Conservation (phyloP, 2,113 vertebrate species). For the Miniopterus natalensis region DNA sequence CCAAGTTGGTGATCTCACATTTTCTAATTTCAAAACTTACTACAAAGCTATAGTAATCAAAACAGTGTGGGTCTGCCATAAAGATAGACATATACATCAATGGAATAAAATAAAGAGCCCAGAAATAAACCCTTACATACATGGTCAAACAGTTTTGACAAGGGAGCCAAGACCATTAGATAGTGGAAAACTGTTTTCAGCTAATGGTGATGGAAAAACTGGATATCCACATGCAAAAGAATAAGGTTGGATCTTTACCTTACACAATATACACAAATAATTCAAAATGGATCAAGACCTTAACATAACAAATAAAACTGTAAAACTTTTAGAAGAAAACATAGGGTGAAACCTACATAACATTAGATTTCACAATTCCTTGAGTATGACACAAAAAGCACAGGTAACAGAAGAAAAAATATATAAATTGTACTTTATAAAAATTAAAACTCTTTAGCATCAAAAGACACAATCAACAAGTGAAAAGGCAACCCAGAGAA, state of each 20-base stretch:
- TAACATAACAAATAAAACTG: not conserved
- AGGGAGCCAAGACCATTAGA: not conserved
- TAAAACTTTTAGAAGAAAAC: not conserved
- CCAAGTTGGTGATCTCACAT: not conserved
- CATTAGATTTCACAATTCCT: not conserved
- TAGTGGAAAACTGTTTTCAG: not conserved
- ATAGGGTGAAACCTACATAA: not conserved
- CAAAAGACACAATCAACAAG: not conserved
- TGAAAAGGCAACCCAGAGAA: not conserved
- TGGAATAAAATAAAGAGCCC: not conserved
- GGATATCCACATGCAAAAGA: not conserved
- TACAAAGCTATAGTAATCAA: not conserved
- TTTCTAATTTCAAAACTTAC: not conserved
- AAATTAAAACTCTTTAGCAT: not conserved
- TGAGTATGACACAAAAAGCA: not conserved
- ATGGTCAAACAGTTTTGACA: not conserved
- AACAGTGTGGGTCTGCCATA: not conserved
- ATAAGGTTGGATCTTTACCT: not conserved
- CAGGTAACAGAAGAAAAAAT: not conserved
- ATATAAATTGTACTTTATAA: not conserved
- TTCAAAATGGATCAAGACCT: not conserved
- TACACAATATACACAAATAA: not conserved
- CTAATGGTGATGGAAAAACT: not conserved
- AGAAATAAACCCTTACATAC: not conserved
- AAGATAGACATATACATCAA: not conserved